phyloP scores from a whole-genome alignment of 2,888 invertebrate species.

The Tetragnatha montana region DNA sequence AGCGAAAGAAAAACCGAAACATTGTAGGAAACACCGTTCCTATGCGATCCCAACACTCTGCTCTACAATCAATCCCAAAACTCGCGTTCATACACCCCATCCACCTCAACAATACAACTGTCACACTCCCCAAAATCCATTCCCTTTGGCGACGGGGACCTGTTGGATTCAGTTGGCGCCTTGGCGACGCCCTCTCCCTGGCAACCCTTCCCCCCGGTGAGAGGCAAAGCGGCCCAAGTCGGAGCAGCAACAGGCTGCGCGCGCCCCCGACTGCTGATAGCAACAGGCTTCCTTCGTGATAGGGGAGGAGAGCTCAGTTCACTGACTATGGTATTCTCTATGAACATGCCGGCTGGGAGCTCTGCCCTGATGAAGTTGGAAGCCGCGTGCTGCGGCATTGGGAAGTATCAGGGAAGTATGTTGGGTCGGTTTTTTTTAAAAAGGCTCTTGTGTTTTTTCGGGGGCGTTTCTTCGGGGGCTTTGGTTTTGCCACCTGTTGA shows the following conservation, averaged over 20 bases:
- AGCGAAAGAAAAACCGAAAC: background rate
- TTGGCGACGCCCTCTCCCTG: constrained; percentile 36
- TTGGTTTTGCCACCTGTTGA: background rate
- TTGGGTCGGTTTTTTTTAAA: constrained; percentile 3
- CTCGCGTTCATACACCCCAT: background rate
- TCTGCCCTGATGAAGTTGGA: constrained; percentile 11
- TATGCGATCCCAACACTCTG: too few relatives aligned
- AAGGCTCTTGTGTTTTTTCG: background rate
- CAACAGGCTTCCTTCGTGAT: constrained; percentile 61
- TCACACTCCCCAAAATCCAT: background rate
- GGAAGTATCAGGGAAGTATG: constrained; percentile 43
- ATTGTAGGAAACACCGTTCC: too few relatives aligned
- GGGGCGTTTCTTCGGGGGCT: background rate
- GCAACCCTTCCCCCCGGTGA: constrained; percentile 22
- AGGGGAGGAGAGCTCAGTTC: constrained; percentile 61
- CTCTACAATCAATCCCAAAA: background rate
- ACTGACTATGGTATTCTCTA: constrained; percentile 31
- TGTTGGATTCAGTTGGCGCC: constrained; percentile 41
- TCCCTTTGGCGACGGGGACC: constrained; percentile 24
- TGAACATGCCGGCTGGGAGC: constrained; percentile 39
- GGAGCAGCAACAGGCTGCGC: constrained; percentile 59
- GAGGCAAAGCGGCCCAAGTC: background rate
- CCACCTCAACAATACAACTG: background rate
- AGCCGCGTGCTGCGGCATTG: constrained; percentile 4
- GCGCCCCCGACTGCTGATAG: constrained; percentile 63